phyloP scores from a whole-genome alignment of 2,888 invertebrate species.

The Meganola albula region DNA sequence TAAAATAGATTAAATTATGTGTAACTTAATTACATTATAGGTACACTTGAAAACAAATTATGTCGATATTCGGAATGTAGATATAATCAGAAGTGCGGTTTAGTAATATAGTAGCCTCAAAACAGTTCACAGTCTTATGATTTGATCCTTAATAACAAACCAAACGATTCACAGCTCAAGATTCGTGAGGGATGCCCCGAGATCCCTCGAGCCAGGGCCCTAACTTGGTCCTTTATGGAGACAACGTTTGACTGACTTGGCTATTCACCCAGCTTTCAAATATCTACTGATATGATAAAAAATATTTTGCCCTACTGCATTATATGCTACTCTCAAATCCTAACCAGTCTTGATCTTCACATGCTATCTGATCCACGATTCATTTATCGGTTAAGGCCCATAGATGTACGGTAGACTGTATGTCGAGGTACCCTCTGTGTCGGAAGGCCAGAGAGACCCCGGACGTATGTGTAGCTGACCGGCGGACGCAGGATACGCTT shows the following conservation, averaged over 20 bases:
- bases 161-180: conserved; percentile 52
- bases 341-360: conserved; percentile 67
- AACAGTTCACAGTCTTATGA: conserved; percentile 54
- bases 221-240: conserved; percentile 59
- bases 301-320: conserved; percentile 45
- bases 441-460: conserved; percentile 88
- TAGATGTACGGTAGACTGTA: conserved; percentile 49
- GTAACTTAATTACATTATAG: conserved; percentile 31
- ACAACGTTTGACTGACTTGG: too few relatives aligned
- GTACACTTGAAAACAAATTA: conserved; percentile 38
- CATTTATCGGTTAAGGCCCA: conserved; percentile 62
- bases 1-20: too few relatives aligned
- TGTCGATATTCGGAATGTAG: conserved; percentile 28
- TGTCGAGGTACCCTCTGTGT: conserved; percentile 87
- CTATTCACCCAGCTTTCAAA: conserved; percentile 38
- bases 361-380: conserved; percentile 34
- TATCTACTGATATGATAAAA: conserved; percentile 68
- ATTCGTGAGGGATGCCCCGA: conserved; percentile 18
- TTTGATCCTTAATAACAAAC: conserved; percentile 44
- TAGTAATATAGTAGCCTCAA: conserved; percentile 35
- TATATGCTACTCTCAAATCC: conserved; percentile 53
- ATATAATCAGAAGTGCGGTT: conserved; percentile 22
- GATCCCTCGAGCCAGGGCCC: conserved; percentile 30
- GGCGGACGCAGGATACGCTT: conserved; percentile 88
- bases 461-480: conserved; percentile 87